Evolutionary conservation across 2,888 invertebrate species (phyloP), one percentile per base, ranked within the genome.

Genomic region (Exocentrus adspersus): DNA sequence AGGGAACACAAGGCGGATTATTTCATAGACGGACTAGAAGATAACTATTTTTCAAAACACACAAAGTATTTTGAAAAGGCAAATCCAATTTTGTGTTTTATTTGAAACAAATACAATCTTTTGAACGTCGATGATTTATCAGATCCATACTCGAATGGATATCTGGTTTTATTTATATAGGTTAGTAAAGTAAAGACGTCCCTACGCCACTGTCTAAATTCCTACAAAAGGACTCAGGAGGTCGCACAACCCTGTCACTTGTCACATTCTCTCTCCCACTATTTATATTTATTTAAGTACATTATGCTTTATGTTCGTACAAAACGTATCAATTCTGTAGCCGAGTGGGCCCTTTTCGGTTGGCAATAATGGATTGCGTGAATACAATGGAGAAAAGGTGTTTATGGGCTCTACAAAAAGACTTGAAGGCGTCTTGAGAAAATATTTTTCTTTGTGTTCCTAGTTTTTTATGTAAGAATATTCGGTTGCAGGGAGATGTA

Each of bases 221-320:
- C 58, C 66, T 67, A 76, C 72, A 75, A 76, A 71, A 67, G 67
- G 67, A 64, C 64, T 70, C 72, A 71, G 72, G 77, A 72, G 77
- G 77, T 74, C 73, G 74, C 70, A 73, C 76, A 75, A 76, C 75
- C 76, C 77, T 77, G 79, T 78, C 78, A 78, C 78, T 77, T 78
- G 79, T 76, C 78, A 75, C 77, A 76, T 73, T 76, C 75, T 68
- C 75, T 77, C 75, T 73, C 78, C 78, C 73, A 74, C 75, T 77
- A 78, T 79, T 79, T 78, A 79, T 77, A 74, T 78, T 77, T 78
- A 78, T 79, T 77, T 77, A 69, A 65, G 65, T 64, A 60, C 61
- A 67, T 69, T 67, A 76, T 75, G 74, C 73, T 74, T 74, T 75
- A 73, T 75, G 71, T 67, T 66, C 65, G 61, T 67, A 76, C 73